A percentile compares a stretch with the other conserved stretches of the same genome.
phyloP scores from a whole-genome alignment of 1,140 invertebrate species.

The Rhysida immarginata region DNA sequence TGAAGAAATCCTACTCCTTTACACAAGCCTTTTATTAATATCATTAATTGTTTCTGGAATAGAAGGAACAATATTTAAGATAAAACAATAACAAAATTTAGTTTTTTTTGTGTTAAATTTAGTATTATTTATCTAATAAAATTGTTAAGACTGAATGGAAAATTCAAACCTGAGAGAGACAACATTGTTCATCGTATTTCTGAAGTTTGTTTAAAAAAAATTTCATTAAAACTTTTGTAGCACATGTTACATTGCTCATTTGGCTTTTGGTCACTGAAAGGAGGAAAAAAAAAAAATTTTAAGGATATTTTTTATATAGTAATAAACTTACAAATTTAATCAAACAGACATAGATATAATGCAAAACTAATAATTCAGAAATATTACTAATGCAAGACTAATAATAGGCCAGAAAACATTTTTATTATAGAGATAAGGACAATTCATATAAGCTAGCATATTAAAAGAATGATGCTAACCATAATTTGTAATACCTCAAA shows the following conservation, averaged over 20 bases:
- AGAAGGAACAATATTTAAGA: background rate
- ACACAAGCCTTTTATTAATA: constrained; percentile 43
- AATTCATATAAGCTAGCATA: too few species aligned
- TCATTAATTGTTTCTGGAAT: constrained; percentile 34
- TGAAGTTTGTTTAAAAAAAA: constrained; percentile 39
- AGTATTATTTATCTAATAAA: constrained; percentile 8
- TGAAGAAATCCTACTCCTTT: constrained; percentile 39
- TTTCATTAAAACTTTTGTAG: constrained; percentile 40
- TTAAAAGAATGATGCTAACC: too few species aligned
- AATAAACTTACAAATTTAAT: too few species aligned
- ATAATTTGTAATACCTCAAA: too few species aligned
- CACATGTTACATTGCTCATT: constrained; percentile 37
- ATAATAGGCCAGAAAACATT: too few species aligned
- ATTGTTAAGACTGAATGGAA: too few species aligned
- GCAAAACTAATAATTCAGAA: too few species aligned
- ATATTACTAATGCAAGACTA: too few species aligned
- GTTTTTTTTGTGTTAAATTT: background rate
- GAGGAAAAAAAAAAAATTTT: background rate
- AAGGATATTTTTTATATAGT: too few species aligned
- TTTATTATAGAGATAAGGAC: too few species aligned
- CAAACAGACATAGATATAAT: too few species aligned
- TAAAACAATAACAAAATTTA: background rate
- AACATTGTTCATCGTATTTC: constrained; percentile 25
- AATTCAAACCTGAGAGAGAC: constrained; percentile 29
- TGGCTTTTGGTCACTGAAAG: constrained; percentile 43